Conservation (phyloP, 2,113 vertebrate genomes). For the Stercorarius parasiticus region DNA sequence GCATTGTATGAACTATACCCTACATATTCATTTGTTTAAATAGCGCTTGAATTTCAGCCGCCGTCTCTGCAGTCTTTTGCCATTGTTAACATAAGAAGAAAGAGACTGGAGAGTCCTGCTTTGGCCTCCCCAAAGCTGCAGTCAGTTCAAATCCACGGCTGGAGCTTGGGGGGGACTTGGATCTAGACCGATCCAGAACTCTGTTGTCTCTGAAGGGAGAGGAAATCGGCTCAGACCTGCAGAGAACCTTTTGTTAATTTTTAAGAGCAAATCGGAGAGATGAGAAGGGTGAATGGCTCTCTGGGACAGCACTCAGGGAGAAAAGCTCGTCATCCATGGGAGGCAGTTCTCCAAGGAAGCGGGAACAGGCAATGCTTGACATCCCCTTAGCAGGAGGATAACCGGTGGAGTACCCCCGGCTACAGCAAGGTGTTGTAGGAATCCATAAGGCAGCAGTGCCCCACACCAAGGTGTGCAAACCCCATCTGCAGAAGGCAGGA, state of each 20-base stretch:
- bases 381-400: background rate
- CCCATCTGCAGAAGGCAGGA: background rate
- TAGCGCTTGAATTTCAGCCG: constrained; percentile 31
- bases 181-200: background rate
- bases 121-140: background rate
- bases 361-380: background rate
- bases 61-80: constrained; percentile 6
- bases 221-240: background rate
- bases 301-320: background rate
- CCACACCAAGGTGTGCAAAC: background rate
- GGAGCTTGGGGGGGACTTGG: background rate
- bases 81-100: constrained; percentile 30
- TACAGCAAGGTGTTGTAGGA: background rate
- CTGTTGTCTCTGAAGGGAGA: background rate
- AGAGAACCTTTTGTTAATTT: background rate
- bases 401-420: background rate
- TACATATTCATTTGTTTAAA: constrained; percentile 50
- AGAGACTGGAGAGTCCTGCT: background rate
- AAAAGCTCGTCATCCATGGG: background rate
- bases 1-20: constrained; percentile 12
- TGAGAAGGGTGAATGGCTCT: background rate
- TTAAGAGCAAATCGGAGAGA: background rate
- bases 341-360: background rate
- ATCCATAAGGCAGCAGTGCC: background rate
- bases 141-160: background rate